Conservation (phyloP, 2,888 invertebrate genomes). For the Metellina segmentata region DNA sequence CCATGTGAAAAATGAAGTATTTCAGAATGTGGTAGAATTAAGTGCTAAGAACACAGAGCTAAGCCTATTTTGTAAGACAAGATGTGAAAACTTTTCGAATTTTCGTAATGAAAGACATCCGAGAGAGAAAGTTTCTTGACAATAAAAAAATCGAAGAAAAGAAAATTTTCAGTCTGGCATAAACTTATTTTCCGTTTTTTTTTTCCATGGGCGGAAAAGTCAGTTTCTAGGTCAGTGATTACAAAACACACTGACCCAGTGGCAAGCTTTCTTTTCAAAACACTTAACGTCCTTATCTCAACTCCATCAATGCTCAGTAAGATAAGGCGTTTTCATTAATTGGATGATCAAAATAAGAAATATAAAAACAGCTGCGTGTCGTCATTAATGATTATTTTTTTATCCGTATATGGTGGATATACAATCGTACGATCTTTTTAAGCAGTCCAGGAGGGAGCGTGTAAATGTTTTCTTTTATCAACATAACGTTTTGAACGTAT, state of each 20-base stretch:
- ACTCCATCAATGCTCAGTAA: slow-evolving; percentile 7
- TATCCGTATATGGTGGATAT: neutral
- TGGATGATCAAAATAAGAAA: neutral
- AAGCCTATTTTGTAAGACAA: neutral
- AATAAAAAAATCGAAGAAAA: neutral
- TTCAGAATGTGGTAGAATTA: too few relatives aligned
- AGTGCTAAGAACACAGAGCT: too few relatives aligned
- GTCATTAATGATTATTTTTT: neutral
- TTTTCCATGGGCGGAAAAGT: slow-evolving; percentile 20
- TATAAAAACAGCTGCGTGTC: neutral
- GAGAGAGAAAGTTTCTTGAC: neutral
- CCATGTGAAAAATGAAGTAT: too few relatives aligned
- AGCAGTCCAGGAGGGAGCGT: neutral
- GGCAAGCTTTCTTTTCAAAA: slow-evolving; percentile 16
- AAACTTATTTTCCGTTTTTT: slow-evolving; percentile 16
- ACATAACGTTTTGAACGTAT: neutral
- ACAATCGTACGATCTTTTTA: neutral
- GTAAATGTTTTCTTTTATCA: neutral
- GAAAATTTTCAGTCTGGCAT: neutral
- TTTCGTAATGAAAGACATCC: neutral
- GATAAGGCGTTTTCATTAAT: neutral
- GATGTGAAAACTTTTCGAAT: neutral
- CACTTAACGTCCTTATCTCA: slow-evolving; percentile 26
- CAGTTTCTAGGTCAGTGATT: slow-evolving; percentile 43
- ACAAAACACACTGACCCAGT: slow-evolving; percentile 70